Conservation (phyloP, 1,140 invertebrate genomes). For the Dinothrombium tinctorium region DNA sequence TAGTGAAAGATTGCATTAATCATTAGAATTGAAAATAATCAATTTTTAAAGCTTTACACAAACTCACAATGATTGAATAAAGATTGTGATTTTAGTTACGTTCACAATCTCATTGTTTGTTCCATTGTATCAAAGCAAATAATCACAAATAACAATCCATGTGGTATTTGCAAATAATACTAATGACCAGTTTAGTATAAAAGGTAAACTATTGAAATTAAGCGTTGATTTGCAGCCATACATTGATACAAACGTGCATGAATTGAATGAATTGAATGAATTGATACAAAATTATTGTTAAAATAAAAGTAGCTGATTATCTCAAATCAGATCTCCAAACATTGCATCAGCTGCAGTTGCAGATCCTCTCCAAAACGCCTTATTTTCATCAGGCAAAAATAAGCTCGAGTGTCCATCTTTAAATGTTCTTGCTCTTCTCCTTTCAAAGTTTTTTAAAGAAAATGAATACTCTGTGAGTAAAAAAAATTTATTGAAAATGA, state of each 20-base stretch:
- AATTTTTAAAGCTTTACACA: too few relatives aligned
- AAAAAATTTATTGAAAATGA: too few relatives aligned
- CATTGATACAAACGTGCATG: slow-evolving; percentile 13
- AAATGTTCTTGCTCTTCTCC: too few relatives aligned
- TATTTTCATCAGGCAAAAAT: background rate
- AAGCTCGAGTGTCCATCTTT: background rate
- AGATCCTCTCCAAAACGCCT: slow-evolving; percentile 13
- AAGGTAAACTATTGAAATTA: slow-evolving; percentile 39
- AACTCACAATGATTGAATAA: too few relatives aligned
- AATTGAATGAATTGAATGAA: background rate
- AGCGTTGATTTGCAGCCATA: slow-evolving; percentile 48
- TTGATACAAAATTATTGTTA: too few relatives aligned
- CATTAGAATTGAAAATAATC: too few relatives aligned
- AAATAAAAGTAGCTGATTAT: slow-evolving; percentile 5
- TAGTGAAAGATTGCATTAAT: too few relatives aligned
- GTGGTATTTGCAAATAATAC: slow-evolving; percentile 37
- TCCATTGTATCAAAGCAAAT: slow-evolving; percentile 35
- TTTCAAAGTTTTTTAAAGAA: too few relatives aligned
- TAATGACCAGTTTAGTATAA: slow-evolving; percentile 43
- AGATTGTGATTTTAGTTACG: too few relatives aligned
- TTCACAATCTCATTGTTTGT: too few relatives aligned
- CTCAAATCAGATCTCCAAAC: slow-evolving; percentile 12
- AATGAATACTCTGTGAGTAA: too few relatives aligned
- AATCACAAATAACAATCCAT: slow-evolving; percentile 31
- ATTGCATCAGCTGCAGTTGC: slow-evolving; percentile 14